Base-by-base conservation (phyloP, 2,888 invertebrate genomes). In the Drosophila prostipennis region DNA sequence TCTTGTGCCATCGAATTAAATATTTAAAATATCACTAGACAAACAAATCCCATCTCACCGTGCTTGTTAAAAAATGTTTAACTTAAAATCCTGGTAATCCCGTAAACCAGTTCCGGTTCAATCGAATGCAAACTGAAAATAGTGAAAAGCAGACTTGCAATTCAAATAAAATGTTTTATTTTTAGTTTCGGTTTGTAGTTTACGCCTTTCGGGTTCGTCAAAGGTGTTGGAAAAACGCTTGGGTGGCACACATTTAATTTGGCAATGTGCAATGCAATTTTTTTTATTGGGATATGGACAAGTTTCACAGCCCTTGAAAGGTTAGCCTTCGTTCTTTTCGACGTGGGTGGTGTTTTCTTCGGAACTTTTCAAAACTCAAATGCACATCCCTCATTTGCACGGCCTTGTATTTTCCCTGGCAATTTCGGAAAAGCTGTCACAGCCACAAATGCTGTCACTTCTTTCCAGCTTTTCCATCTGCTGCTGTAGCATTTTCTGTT, bases 401-500 rank as follows among this genome's bases (percentile, higher is more conserved):
- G 6, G 19, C 42, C 42, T 13, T 23, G 6, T 6, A 19, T 16
- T 19, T 42, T 19, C 0, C 42, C 42, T 19, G 16, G 10, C 19
- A 42, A 11, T 42, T 42, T 23, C 42, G 11, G 13, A 42, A 42
- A 42, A 42, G 42, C 42, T 45, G 70, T 34, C 70, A 61, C 45
- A 34, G 29, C 37, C 60, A 59, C 45, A 60, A 45, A 39, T 58
- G 45, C 60, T 45, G 60, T 61, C 60, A 61, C 45, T 61, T 59
- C 23, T 59, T 32, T 10, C 16, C 37, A 61, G 61, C 23, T 34
- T 46, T 59, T 46, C 39, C 60, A 43, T 29, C 23, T 63, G 42
- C 49, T 43, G 45, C 52, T 70, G 58, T 36, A 42, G 72, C 72
- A 59, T 63, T 61, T 55, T 70, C 68, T 72, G 67, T 60, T 72